Conservation (phyloP, 2,797 vertebrate species). For the Malacoraja senta region DNA sequence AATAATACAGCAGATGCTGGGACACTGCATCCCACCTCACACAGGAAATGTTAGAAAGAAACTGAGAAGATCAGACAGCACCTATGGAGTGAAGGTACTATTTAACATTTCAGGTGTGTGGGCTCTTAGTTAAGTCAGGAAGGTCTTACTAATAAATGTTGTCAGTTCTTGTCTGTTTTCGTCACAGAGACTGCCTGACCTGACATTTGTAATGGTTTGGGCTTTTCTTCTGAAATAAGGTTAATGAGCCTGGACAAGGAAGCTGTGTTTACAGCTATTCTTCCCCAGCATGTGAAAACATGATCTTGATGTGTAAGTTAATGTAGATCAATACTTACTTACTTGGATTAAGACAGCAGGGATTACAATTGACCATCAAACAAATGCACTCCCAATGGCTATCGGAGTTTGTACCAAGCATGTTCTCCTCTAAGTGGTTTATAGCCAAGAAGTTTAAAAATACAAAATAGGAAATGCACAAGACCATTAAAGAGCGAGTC, state of each 20-base stretch:
- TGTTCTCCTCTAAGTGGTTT: background rate
- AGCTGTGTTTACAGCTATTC: too few species aligned
- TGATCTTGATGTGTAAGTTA: background rate
- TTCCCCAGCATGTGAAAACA: background rate
- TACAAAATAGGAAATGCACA: background rate
- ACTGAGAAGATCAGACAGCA: background rate
- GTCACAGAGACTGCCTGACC: background rate
- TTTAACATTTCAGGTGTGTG: background rate
- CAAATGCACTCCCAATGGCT: background rate
- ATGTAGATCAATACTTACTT: constrained; percentile 19
- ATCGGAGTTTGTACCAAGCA: background rate
- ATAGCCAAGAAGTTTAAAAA: background rate
- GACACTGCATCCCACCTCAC: too few species aligned
- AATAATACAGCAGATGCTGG: too few species aligned
- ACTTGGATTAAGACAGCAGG: background rate
- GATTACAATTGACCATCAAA: background rate
- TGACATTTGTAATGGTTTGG: background rate
- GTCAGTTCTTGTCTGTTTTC: background rate
- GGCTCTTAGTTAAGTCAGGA: background rate
- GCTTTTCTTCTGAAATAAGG: background rate
- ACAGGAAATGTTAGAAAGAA: background rate
- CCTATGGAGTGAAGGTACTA: background rate
- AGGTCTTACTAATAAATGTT: background rate
- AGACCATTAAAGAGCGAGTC: background rate
- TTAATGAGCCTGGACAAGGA: background rate